Evolutionary conservation across 2,797 vertebrate genomes (phyloP).

Genomic region (Gymnothorax javanicus): DNA sequence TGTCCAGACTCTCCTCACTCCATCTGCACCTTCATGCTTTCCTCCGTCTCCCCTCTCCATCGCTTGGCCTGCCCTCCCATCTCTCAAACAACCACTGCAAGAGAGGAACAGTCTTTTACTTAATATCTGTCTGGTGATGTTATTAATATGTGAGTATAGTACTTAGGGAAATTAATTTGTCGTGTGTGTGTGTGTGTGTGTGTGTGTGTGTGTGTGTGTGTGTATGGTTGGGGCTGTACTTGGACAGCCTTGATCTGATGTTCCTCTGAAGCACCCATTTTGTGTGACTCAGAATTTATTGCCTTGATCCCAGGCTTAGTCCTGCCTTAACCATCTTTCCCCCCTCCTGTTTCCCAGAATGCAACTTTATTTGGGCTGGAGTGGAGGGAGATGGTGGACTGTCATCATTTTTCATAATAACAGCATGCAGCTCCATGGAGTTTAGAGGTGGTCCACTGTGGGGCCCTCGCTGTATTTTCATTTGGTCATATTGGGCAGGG

Average conservation of each 20-base stretch:
- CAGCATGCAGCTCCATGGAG: background rate
- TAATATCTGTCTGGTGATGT: background rate
- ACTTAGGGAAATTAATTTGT: background rate
- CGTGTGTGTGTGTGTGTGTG: background rate
- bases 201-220: background rate
- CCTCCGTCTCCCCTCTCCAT: constrained; percentile 39
- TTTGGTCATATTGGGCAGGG: background rate
- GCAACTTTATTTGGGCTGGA: background rate
- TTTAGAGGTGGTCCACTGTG: background rate
- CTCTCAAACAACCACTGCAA: background rate
- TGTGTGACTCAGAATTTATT: background rate
- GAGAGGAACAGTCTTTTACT: background rate
- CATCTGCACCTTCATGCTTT: constrained; percentile 53
- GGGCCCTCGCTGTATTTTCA: background rate
- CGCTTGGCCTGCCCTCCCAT: constrained; percentile 34
- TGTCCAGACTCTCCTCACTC: constrained; percentile 66
- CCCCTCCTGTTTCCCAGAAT: background rate
- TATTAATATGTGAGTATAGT: background rate
- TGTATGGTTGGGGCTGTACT: background rate
- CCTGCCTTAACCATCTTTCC: background rate
- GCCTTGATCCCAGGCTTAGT: background rate
- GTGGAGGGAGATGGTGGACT: background rate
- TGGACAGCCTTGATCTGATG: background rate
- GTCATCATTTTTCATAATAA: background rate
- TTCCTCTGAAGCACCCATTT: background rate